Evolutionary conservation across 2,888 invertebrate species (phyloP).

Genomic region (Leistus spinibarbis): DNA sequence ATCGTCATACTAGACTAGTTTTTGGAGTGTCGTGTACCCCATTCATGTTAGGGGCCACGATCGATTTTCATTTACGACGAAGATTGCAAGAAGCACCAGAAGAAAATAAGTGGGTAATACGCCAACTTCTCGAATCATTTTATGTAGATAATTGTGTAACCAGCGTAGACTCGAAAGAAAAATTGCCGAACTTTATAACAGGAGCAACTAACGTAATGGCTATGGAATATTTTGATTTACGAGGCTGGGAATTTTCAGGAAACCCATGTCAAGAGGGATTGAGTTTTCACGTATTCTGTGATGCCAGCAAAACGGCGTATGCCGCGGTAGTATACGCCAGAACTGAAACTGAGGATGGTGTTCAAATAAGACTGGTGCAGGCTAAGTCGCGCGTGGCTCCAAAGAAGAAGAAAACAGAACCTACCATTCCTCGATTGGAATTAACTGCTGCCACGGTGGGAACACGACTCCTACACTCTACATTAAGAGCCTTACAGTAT

Average conservation of each 20-base stretch:
- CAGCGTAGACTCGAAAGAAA: neutral
- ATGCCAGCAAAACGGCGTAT: constrained; percentile 46
- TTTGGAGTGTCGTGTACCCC: constrained; percentile 41
- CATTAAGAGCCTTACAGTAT: constrained; percentile 36
- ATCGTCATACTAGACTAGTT: constrained; percentile 40
- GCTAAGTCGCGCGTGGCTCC: constrained; percentile 48
- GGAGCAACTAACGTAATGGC: constrained; percentile 20
- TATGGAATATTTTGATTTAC: constrained; percentile 12
- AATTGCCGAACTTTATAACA: neutral
- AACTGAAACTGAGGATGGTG: constrained; percentile 27
- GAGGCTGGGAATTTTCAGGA: constrained; percentile 13
- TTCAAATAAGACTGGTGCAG: constrained; percentile 41
- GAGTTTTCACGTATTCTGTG: constrained; percentile 36
- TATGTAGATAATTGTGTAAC: constrained; percentile 23
- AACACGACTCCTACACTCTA: constrained; percentile 41
- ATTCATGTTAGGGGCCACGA: constrained; percentile 41
- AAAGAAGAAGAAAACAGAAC: constrained; percentile 41
- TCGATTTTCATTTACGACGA: constrained; percentile 34
- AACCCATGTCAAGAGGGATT: too few relatives aligned
- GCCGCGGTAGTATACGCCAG: constrained; percentile 45
- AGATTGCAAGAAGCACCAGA: too few relatives aligned
- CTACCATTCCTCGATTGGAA: constrained; percentile 48
- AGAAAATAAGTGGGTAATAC: too few relatives aligned
- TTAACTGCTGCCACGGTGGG: constrained; percentile 46
- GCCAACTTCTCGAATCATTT: constrained; percentile 41